phyloP scores from a whole-genome alignment of 1,140 invertebrate genomes.

The Drosophila simulans region DNA sequence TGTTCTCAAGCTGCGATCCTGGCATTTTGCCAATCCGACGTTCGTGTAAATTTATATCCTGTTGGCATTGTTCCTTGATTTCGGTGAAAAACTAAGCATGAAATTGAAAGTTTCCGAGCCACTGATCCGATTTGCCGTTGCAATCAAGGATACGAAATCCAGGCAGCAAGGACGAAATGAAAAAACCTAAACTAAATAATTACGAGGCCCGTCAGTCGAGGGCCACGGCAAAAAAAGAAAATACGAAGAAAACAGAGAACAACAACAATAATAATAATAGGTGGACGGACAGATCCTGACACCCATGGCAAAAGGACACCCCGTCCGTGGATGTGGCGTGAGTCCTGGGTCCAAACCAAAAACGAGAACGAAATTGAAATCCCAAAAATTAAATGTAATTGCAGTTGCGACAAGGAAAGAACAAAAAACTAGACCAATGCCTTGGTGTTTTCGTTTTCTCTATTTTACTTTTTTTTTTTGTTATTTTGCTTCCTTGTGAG shows the following conservation, averaged over 20 bases:
- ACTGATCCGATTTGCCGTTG: slow-evolving; percentile 40
- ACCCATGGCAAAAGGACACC: slow-evolving; percentile 60
- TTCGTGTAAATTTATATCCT: background rate
- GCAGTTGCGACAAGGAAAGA: slow-evolving; percentile 53
- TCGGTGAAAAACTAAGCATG: slow-evolving; percentile 31
- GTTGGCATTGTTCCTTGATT: slow-evolving; percentile 9
- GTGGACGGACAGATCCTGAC: slow-evolving; percentile 48
- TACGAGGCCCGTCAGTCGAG: slow-evolving; percentile 47
- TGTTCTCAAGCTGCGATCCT: background rate
- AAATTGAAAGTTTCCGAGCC: slow-evolving; percentile 66
- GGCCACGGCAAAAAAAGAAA: slow-evolving; percentile 3
- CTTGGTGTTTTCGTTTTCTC: slow-evolving; percentile 42
- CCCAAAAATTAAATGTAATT: slow-evolving; percentile 67
- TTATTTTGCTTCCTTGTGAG: slow-evolving; percentile 15
- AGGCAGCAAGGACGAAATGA: background rate
- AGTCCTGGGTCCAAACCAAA: slow-evolving; percentile 36
- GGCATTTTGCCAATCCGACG: background rate
- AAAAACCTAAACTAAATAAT: slow-evolving; percentile 72
- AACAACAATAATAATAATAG: slow-evolving; percentile 33
- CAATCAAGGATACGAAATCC: slow-evolving; percentile 9
- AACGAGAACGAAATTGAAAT: slow-evolving; percentile 51
- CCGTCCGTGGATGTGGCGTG: slow-evolving; percentile 36
- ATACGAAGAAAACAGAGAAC: slow-evolving; percentile 21
- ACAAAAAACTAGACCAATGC: slow-evolving; percentile 67
- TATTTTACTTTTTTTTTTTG: background rate